Evolutionary conservation across 92 coral and sea anemone genomes (phyloP), one percentile per base, ranked within the genome.

Genomic region (Palythoa grandis): DNA sequence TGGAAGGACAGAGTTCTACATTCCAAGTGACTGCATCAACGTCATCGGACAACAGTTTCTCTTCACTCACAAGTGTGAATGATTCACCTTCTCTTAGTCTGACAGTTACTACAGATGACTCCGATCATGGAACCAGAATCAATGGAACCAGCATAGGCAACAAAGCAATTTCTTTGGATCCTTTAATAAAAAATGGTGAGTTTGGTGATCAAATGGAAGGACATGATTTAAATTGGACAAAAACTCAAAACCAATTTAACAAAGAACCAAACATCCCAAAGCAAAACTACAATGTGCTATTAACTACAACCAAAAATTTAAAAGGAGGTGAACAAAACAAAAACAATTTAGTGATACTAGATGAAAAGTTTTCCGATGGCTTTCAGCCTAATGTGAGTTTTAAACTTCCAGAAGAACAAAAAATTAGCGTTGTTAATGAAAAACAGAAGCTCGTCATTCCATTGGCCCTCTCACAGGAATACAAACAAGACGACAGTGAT

Each of bases 391-490:
- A 47, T 14, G 3, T 20, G 6, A 80, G 24, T 40, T 13, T 63
- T n/a, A 50, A 80, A 66, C 85, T 43, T 66, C 85, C 85, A 9
- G 57, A 80, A 22, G 85, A 80, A 29, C 85, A 80, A 68, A 47
- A 80, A 48, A 67, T 80, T 47, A 80, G 85, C 56, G 39, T 80
- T 67, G 74, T 80, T 47, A 80, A 80, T 16, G 85, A 80, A 17
- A 66, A 80, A 5, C 85, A 80, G 58, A 80, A 80, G 85, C 85
- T 80, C 7, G 74, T 66, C 12, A 80, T 80, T 47, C 85, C 85
- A 22, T 17, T 80, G 10, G 61, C 85, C 25, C 74, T 80, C 37
- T 56, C 85, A 22, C 85, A 80, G 58, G 85, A 80, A 15, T 80
- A 65, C 25, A 48, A 80, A 22, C 61, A 80, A 66, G 74, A 14